Evolutionary conservation across 2,888 invertebrate genomes (phyloP), one percentile per base, ranked within the genome.

Genomic region (Agonopterix arenella): DNA sequence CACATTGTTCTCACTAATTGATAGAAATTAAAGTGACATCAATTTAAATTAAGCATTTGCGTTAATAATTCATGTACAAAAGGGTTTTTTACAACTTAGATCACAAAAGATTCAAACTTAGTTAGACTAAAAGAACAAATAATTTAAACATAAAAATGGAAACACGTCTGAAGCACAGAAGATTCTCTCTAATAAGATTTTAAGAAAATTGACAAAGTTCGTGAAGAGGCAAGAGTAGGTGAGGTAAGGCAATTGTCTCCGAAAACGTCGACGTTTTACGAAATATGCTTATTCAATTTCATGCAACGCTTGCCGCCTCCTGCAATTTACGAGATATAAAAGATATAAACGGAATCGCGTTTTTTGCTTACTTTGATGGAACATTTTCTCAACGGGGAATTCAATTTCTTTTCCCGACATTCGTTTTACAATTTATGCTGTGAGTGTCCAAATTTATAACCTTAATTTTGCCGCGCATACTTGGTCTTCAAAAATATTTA

Each of bases 281-380:
- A 88, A 89, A 89, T 89, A 88, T 88, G 89, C 89, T 89, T 89
- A 89, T 89, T 89, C 89, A 89, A 89, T 89, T 89, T 89, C 89
- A 89, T 89, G 89, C 89, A 89, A 89, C 86, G 89, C 86, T 89
- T 89, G 84, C 84, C 89, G 84, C 85, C 89, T 89, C 89, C 86
- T 89, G 86, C 89, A 88, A 88, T 89, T 89, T 89, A 84, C 88
- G 88, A 86, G 89, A 89, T 89, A 86, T 88, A 89, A 89, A 86
- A 89, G 88, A 86, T 86, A 88, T 89, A 88, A 88, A 88, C 88
- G 88, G 86, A 88, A 89, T 89, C 88, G 77, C 85, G 80, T 88
- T 89, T 89, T 88, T 88, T 89, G 89, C 89, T 89, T 85, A 88
- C 89, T 84, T 86, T 84, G 84, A 83, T 78, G 81, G 88, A 88